A percentile compares a stretch with the other conserved stretches of the same genome.
These are phyloP conservation scores for Phoeniculus purpureus DNA, from an alignment of 2,797 vertebrate genomes.

Conservation along the genomic window DNA sequence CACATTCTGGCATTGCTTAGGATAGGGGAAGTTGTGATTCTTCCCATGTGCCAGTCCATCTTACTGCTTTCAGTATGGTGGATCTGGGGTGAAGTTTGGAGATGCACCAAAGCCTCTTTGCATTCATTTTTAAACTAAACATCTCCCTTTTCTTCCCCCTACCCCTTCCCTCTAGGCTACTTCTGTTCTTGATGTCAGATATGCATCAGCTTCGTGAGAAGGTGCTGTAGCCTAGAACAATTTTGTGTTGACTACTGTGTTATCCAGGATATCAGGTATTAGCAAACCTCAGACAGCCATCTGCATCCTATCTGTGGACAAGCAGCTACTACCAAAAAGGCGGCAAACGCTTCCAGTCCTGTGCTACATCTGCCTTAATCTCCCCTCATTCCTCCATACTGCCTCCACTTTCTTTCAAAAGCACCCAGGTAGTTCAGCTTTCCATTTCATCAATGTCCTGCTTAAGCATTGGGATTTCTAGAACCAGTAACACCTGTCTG, in stretches of 20 bases:
- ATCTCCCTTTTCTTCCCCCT: neutral
- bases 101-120: neutral
- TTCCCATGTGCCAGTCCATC: accelerated
- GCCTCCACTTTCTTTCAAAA: slow-evolving; percentile 67
- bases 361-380: slow-evolving; percentile 84
- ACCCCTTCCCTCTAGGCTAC: slow-evolving; percentile 73
- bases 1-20: neutral
- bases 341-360: slow-evolving; percentile 77
- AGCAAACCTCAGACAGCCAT: slow-evolving; percentile 80
- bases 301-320: slow-evolving; percentile 83
- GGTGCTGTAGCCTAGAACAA: slow-evolving; percentile 74
- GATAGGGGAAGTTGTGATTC: neutral
- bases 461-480: slow-evolving; percentile 45
- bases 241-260: slow-evolving; percentile 78
- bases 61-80: neutral
- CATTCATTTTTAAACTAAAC: slow-evolving; percentile 38
- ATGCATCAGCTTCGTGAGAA: slow-evolving; percentile 81
- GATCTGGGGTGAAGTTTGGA: neutral
- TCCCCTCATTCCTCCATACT: slow-evolving; percentile 70
- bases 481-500: slow-evolving; percentile 48
- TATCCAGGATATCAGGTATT: slow-evolving; percentile 81
- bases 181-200: slow-evolving; percentile 84
- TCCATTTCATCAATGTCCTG: slow-evolving; percentile 54
- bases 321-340: slow-evolving; percentile 86
- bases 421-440: slow-evolving; percentile 68